Percentiles rank a stretch among this genome's conserved stretches.
These are phyloP conservation scores for Eulemur rubriventer DNA, from an alignment of 2,797 vertebrate species.

Conservation along the genomic window DNA sequence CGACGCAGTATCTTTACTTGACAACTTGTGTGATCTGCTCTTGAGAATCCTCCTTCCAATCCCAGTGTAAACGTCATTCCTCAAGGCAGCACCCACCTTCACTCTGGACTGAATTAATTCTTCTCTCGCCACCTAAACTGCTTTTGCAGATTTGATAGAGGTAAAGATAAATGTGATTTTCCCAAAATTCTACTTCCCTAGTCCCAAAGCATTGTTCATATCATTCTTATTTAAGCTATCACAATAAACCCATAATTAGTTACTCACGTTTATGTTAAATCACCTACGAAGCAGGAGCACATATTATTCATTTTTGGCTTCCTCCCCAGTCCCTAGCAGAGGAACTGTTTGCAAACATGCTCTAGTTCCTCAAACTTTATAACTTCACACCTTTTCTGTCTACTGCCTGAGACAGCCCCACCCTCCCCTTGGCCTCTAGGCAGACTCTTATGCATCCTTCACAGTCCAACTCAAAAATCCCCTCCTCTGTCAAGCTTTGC, in stretches of 20 bases:
- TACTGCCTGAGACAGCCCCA: not conserved
- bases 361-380: not conserved
- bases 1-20: fast-evolving
- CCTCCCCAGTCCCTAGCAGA: not conserved
- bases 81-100: not conserved
- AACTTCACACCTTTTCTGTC: not conserved
- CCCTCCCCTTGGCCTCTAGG: not conserved
- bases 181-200: not conserved
- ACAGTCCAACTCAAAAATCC: not conserved
- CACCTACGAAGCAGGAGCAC: not conserved
- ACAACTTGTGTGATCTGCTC: not conserved
- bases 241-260: not conserved
- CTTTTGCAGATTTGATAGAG: not conserved
- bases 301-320: not conserved
- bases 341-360: not conserved
- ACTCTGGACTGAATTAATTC: not conserved
- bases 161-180: not conserved
- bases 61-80: not conserved
- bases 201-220: not conserved
- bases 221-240: not conserved
- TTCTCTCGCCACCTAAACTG: not conserved
- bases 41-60: not conserved
- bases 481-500: not conserved
- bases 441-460: not conserved
- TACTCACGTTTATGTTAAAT: not conserved